phyloP scores from a whole-genome alignment of 2,113 vertebrate species.

The Choloepus hoffmanni region DNA sequence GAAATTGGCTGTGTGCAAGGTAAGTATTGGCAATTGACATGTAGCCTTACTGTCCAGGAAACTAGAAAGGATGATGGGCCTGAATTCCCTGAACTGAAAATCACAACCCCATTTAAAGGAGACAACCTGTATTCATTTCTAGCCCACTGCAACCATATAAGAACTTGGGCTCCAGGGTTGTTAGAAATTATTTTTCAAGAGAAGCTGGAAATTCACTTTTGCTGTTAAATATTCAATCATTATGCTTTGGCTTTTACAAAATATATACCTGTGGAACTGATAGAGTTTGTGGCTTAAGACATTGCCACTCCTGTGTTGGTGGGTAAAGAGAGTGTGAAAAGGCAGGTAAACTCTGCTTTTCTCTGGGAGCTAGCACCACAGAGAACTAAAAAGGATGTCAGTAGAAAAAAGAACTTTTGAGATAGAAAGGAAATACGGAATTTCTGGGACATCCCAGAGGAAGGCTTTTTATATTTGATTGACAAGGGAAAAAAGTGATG shows the following conservation, averaged over 20 bases:
- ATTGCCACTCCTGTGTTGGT: background rate
- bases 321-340: background rate
- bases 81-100: background rate
- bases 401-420: background rate
- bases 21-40: background rate
- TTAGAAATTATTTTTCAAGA: slow-evolving; percentile 25
- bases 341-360: background rate
- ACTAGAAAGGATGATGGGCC: background rate
- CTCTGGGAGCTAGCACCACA: background rate
- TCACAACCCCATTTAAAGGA: background rate
- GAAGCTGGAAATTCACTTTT: background rate
- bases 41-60: background rate
- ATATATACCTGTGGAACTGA: background rate
- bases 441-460: background rate
- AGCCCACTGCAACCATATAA: background rate
- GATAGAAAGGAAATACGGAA: background rate
- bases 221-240: background rate
- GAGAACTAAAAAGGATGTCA: background rate
- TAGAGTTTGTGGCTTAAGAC: background rate
- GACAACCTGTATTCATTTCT: background rate
- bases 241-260: slow-evolving; percentile 24
- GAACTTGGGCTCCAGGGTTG: background rate
- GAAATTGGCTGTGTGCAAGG: background rate
- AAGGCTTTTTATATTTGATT: background rate
- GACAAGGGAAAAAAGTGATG: background rate